A percentile compares a stretch with the other conserved stretches of the same genome.
phyloP scores from a whole-genome alignment of 2,113 vertebrate genomes.

The Tilapia sparmanii region DNA sequence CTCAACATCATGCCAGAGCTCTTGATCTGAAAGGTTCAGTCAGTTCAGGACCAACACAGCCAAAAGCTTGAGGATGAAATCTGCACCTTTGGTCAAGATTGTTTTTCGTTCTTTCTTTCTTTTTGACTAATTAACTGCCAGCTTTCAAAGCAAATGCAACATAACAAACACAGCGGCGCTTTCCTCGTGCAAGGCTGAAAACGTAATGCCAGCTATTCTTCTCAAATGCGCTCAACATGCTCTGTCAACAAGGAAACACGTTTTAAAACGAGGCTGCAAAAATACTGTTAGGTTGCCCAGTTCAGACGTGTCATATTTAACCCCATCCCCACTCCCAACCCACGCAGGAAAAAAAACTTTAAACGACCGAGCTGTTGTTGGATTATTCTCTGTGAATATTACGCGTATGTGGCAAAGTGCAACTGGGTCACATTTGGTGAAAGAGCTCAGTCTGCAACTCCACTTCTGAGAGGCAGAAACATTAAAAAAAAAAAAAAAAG shows the following conservation, averaged over 20 bases:
- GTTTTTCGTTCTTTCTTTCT: neutral
- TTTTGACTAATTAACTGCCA: neutral
- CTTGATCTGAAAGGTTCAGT: neutral
- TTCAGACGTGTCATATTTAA: neutral
- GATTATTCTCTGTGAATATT: neutral
- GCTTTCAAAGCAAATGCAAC: neutral
- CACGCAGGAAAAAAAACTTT: neutral
- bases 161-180: neutral
- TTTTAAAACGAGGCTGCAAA: neutral
- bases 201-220: constrained; percentile 7
- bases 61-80: neutral
- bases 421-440: neutral
- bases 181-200: neutral
- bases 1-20: neutral
- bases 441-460: neutral
- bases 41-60: neutral
- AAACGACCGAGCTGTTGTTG: neutral
- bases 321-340: neutral
- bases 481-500: neutral
- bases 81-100: neutral
- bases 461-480: neutral
- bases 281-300: neutral
- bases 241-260: neutral
- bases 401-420: neutral
- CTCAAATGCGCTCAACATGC: neutral